These are phyloP conservation scores for Poliocrania exsul DNA, from an alignment of 2,797 vertebrate genomes.

Conservation along the genomic window DNA sequence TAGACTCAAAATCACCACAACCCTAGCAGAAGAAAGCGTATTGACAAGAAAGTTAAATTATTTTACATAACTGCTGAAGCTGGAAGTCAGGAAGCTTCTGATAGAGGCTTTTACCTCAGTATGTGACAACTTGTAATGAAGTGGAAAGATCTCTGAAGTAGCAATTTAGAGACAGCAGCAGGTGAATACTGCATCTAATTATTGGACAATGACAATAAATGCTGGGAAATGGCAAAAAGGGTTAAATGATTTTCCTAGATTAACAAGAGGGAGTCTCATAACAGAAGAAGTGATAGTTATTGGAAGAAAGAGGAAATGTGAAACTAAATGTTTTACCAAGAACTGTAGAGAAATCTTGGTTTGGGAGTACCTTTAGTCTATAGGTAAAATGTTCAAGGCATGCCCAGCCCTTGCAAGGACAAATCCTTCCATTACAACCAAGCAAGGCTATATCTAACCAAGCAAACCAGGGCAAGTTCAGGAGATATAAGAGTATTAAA, in stretches of 20 bases:
- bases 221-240: background rate
- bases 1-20: background rate
- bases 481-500: background rate
- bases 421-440: background rate
- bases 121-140: conserved; percentile 26
- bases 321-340: background rate
- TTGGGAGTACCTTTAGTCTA: background rate
- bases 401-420: background rate
- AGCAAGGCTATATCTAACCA: background rate
- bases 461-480: background rate
- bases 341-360: background rate
- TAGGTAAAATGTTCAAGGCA: background rate
- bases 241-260: background rate
- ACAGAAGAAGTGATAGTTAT: background rate
- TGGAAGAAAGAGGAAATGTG: background rate
- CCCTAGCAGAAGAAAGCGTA: conserved; percentile 20
- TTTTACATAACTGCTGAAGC: conserved; percentile 43
- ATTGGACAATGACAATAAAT: background rate
- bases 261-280: background rate
- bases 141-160: background rate
- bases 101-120: conserved; percentile 43
- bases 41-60: conserved; percentile 51
- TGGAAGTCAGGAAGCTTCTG: conserved; percentile 15
- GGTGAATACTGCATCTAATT: background rate
- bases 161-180: background rate